Conservation (phyloP, 2,113 vertebrate genomes). For the Passer montanus region DNA sequence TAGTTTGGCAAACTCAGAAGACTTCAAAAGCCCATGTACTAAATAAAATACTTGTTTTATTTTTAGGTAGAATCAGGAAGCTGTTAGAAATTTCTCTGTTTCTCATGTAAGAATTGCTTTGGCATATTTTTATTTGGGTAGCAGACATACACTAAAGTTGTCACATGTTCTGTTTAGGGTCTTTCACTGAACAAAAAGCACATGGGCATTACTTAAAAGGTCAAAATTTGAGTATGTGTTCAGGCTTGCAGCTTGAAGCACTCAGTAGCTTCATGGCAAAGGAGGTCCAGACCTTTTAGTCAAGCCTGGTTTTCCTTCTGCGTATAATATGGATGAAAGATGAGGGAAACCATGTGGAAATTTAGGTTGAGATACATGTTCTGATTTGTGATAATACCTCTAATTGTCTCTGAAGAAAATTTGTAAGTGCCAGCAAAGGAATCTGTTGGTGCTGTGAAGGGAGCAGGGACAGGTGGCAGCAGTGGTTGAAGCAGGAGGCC, state of each 20-base stretch:
- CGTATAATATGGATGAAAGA: neutral
- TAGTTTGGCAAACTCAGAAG: constrained; percentile 38
- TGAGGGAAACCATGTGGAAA: neutral
- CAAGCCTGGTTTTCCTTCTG: neutral
- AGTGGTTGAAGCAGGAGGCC: neutral
- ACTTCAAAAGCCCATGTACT: constrained; percentile 26
- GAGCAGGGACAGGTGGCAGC: neutral
- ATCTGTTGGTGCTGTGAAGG: neutral
- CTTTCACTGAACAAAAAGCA: neutral
- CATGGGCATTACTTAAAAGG: neutral
- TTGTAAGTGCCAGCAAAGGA: neutral
- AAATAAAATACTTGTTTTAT: constrained; percentile 50
- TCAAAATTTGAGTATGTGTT: neutral
- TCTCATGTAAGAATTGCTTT: neutral
- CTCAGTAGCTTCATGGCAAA: neutral
- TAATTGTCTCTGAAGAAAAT: neutral
- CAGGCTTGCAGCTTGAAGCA: neutral
- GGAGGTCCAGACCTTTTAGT: neutral
- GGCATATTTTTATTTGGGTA: neutral
- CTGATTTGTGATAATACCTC: neutral
- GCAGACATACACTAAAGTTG: neutral
- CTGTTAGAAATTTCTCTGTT: constrained; percentile 14
- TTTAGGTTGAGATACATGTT: neutral
- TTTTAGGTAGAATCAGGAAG: constrained; percentile 26
- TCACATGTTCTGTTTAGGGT: neutral